Evolutionary conservation across 2,797 vertebrate species (phyloP), one percentile per base, ranked within the genome.

Genomic region (Melanotaenia nigrans): DNA sequence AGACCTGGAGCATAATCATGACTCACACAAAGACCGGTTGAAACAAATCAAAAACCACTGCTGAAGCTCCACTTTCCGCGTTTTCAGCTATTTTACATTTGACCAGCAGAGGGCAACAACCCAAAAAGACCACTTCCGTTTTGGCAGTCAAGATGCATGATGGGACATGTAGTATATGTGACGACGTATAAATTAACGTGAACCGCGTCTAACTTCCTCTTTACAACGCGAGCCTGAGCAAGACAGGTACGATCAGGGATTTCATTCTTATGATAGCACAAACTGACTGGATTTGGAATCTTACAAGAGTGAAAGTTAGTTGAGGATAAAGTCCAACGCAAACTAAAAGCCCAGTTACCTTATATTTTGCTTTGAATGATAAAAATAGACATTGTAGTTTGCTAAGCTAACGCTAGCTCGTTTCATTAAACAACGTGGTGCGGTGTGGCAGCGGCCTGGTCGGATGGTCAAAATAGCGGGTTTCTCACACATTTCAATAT

Each of bases 211-310:
- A 0, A 53, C 87, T 64, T 77, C 71, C 94, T 95, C 94, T 95
- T 95, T 94, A 68, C 90, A 86, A 10, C 77, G 75, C 80, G 75
- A 85, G 90, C 90, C 90, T 93, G 92, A 77, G 33, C n/a, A 24
- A 84, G 35, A 63, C 78, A 93, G 93, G 93, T 93, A 90, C 0
- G 42, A 0, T 0, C 0, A 0, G 0, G 0, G 0, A 0, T 1
- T 1, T 16, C 0, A 0, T 9, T 9, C 0, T 5, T 0, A 20
- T 20, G 0, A 1, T 0, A 1, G 2, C 8, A 1, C 8, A 3
- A 0, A 18, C 0, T 1, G 1, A 1, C 3, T 1, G 0, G 0
- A 0, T 42, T 3, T 1, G 0, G 0, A 10, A 0, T 0, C 2
- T 18, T 2, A 18, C 12, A 1, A 10, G 0, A 0, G 5, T 3